Conservation (phyloP, 2,888 invertebrate species). For the Anarsia innoxiella region DNA sequence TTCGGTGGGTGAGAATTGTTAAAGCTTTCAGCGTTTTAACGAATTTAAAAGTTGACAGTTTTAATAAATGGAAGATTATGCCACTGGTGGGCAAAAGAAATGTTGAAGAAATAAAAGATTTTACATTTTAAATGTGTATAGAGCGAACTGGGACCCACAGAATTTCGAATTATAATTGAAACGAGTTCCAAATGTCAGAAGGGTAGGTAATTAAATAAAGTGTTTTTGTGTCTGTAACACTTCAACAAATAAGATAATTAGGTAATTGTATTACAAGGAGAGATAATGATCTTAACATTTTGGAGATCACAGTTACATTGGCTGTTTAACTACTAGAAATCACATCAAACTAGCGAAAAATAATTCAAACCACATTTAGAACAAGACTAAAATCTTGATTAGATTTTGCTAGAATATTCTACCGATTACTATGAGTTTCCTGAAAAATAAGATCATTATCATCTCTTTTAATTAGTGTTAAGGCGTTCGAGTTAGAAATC, state of each 20-base stretch:
- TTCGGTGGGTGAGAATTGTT: slow-evolving; percentile 1
- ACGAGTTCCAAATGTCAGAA: slow-evolving; percentile 27
- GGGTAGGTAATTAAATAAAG: slow-evolving; percentile 24
- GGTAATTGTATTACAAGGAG: slow-evolving; percentile 33
- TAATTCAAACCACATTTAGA: too few species aligned
- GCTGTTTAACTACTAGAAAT: too few species aligned
- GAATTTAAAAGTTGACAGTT: too few species aligned
- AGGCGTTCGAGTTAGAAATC: slow-evolving; percentile 56
- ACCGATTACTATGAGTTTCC: too few species aligned
- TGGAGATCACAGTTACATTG: too few species aligned
- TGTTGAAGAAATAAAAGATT: neutral
- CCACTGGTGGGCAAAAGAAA: too few species aligned
- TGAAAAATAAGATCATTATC: slow-evolving; percentile 36
- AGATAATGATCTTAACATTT: slow-evolving; percentile 32
- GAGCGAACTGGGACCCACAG: slow-evolving; percentile 50
- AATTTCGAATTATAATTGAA: slow-evolving; percentile 28
- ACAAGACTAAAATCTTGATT: too few species aligned
- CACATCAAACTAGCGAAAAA: too few species aligned
- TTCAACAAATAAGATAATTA: slow-evolving; percentile 35
- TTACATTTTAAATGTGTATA: slow-evolving; percentile 26
- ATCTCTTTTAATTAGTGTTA: slow-evolving; percentile 36
- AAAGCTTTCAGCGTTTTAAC: slow-evolving; percentile 2
- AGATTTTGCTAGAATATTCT: too few species aligned
- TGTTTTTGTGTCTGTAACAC: slow-evolving; percentile 58
- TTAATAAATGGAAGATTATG: too few species aligned